Percentiles rank a stretch among this genome's conserved stretches.
phyloP scores from a whole-genome alignment of 2,888 invertebrate genomes.

The Sinodicranocentrus sp. region DNA sequence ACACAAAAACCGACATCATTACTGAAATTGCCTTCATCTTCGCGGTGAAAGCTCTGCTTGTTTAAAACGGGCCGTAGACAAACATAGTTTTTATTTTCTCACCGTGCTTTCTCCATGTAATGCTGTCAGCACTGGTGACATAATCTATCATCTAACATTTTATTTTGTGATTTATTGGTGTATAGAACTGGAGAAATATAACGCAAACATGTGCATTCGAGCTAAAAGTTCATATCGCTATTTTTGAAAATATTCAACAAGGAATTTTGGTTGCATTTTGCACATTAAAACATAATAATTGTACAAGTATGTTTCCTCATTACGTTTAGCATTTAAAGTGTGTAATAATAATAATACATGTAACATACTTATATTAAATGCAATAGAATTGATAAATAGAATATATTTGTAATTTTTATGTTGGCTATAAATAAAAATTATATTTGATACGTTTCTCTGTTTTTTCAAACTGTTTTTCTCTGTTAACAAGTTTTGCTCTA shows the following conservation, averaged over 20 bases:
- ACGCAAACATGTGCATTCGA: no score
- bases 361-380: no score
- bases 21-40: slow-evolving; percentile 41
- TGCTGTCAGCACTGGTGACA: slow-evolving; percentile 39
- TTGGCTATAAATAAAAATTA: background rate
- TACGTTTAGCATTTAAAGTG: no score
- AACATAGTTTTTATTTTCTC: slow-evolving; percentile 40
- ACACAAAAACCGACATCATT: slow-evolving; percentile 48
- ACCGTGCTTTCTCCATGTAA: slow-evolving; percentile 8
- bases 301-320: no score
- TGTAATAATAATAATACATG: slow-evolving; percentile 1
- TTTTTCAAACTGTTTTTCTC: no score
- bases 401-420: background rate
- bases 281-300: no score
- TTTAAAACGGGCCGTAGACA: slow-evolving; percentile 59
- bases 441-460: slow-evolving; percentile 38
- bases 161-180: no score
- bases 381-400: slow-evolving; percentile 22
- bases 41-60: slow-evolving; percentile 62
- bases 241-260: no score
- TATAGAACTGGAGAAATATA: no score
- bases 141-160: slow-evolving; percentile 16
- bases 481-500: no score
- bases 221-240: no score
- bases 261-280: no score